Base-by-base conservation (phyloP, 2,888 invertebrate species). In the Hypercompe scribonia region DNA sequence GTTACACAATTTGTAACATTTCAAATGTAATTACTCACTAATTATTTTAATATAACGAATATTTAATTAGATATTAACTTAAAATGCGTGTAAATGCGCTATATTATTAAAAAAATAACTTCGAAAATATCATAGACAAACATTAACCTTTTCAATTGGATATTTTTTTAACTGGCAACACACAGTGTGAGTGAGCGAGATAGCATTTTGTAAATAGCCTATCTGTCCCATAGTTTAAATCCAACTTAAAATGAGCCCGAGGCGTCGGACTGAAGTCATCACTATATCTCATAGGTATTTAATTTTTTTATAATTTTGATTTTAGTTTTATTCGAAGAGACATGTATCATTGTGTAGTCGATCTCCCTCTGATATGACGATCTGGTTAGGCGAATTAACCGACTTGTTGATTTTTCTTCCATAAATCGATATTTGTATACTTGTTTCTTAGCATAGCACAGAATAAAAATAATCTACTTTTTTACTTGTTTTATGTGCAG, bases 201-300 rank as follows among this genome's bases (percentile, higher is more conserved):
- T 92, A 93, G 93, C 92, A 93, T 93, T 94, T 92, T 95, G 95
- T 95, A 95, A 95, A 95, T 95, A 95, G 91, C 88, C 90, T 92
- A 86, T 90, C 90, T 92, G 91, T 92, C 93, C 93, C 91, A 93
- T 95, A 94, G 94, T 90, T 90, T 94, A 94, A 94, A 95, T 91
- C 91, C 92, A 92, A 93, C 88, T 90, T 93, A 91, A 91, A 89
- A 89, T 88, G 75, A 87, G 90, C 88, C 91, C 91, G 89, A 86
- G 78, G 81, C 77, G 81, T 86, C 88, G 91, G 92, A 88, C 92
- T 89, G 82, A 87, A 95, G 95, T 95, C 95, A 95, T 94, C 93
- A 93, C 88, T 93, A 92, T 95, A 95, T 95, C 95, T 95, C 95
- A 95, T 95, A 95, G 95, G 94, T 95, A 94, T 94, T 94, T 94